Evolutionary conservation across 37 sponge, comb jelly and placozoan species (phyloP), one percentile per base, ranked within the genome.

Genomic region (Halichondria panicea): DNA sequence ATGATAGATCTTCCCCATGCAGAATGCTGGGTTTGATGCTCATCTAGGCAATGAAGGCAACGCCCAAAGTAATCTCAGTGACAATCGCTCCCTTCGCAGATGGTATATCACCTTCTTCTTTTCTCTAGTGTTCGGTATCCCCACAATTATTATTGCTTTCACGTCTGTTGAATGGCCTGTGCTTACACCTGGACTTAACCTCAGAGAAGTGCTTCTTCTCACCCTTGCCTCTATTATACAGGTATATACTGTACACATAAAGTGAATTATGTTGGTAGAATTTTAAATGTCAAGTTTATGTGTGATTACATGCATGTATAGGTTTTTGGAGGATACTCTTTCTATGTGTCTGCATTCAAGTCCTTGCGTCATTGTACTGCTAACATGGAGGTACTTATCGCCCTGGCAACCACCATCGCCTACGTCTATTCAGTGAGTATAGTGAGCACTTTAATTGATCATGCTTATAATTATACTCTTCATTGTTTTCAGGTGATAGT

Each of bases 301-400:
- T n/a, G n/a, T n/a, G n/a, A 30, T 63, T 57, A 2, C 28, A 56
- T 34, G 32, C 41, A n/a, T n/a, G 21, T 66, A 22, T 27, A 91
- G 92, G 41, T 93, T 19, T 63, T 89, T 55, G 91, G 91, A 21
- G 93, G 97, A 11, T 67, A 79, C 25, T 88, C 81, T 55, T 96
- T 96, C 78, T 96, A 90, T 72, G 39, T 67, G 48, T 85, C 93
- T 12, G 89, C 96, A 0, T 86, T 74, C 67, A 83, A 88, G 48
- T 80, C 91, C 15, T 31, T 95, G 35, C 63, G 64, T 22, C 89
- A 93, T 77, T 70, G 74, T 53, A 50, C 88, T 34, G 83, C 90
- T n/a, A 93, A 84, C 42, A 96, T 96, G 93, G 97, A 96, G 53
- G 78, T 96, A 36, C 83, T 96, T 19, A 93, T 96, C 27, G 82